Conservation (phyloP, 30 jellyfish, hydroid and myxozoan species). For the Haliclystus octoradiatus region DNA sequence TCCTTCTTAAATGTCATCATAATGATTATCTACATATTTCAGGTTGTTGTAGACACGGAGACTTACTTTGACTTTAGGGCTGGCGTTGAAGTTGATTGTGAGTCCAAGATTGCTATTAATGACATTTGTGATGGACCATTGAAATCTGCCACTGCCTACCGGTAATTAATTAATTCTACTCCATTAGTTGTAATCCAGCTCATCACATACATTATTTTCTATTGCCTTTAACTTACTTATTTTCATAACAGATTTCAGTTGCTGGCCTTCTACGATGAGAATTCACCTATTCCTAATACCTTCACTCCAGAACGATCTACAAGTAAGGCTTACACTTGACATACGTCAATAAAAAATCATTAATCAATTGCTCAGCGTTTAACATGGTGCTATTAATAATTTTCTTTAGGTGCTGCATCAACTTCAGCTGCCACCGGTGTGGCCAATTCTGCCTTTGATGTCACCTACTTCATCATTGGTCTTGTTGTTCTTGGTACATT, state of each 20-base stretch:
- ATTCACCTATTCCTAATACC: conserved; percentile 33
- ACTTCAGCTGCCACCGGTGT: conserved; percentile 46
- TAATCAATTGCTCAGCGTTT: neutral
- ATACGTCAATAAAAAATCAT: neutral
- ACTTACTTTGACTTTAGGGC: conserved; percentile 22
- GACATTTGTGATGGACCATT: conserved; percentile 89
- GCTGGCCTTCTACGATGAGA: conserved; percentile 38
- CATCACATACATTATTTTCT: neutral
- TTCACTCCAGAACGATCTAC: conserved; percentile 26
- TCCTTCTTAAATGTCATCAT: neutral
- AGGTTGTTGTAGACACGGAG: conserved; percentile 1
- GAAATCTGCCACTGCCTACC: conserved; percentile 49
- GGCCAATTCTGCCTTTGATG: conserved; percentile 39
- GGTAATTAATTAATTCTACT: conserved; percentile 40
- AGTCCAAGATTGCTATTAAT: conserved; percentile 13
- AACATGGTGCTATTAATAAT: neutral
- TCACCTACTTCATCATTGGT: conserved; percentile 91
- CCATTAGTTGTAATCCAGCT: neutral
- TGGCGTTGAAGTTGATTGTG: conserved; percentile 68
- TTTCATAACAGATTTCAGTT: conserved; percentile 27
- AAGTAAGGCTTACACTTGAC: conserved; percentile 12
- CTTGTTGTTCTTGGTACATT: conserved; percentile 66
- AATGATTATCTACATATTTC: neutral
- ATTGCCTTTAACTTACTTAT: neutral
- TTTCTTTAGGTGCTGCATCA: neutral